Evolutionary conservation across 2,797 vertebrate genomes (phyloP).

Genomic region (Malacoctenus gilli): DNA sequence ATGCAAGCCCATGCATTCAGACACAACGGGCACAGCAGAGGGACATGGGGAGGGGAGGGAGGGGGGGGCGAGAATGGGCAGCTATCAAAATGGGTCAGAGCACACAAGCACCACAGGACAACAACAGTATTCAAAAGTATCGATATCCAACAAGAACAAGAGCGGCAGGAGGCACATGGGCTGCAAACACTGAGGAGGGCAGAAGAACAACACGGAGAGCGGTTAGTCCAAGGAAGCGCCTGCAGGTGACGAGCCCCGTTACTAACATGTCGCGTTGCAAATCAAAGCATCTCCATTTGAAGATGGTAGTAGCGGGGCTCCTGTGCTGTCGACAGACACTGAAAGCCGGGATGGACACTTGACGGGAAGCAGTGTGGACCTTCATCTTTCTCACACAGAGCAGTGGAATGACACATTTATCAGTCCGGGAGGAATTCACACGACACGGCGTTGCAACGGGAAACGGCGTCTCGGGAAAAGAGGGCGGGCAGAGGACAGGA

Average conservation of each 20-base stretch:
- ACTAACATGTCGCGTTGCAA: slow-evolving; percentile 60
- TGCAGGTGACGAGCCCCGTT: slow-evolving; percentile 54
- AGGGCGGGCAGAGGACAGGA: no score
- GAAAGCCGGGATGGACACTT: slow-evolving; percentile 54
- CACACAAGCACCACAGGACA: slow-evolving; percentile 78
- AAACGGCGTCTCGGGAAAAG: slow-evolving; percentile 24
- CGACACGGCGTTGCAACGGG: neutral
- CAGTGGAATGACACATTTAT: no score
- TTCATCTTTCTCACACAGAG: slow-evolving; percentile 20
- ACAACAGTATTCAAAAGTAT: slow-evolving; percentile 79
- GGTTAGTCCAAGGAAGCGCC: slow-evolving; percentile 70
- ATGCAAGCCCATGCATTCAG: slow-evolving; percentile 88
- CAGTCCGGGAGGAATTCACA: no score
- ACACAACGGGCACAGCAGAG: slow-evolving; percentile 83
- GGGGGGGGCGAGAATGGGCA: slow-evolving; percentile 78
- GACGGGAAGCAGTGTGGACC: slow-evolving; percentile 42
- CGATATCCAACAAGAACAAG: slow-evolving; percentile 74
- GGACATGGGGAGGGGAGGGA: slow-evolving; percentile 70
- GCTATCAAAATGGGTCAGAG: slow-evolving; percentile 83
- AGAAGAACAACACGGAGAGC: slow-evolving; percentile 76
- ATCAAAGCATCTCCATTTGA: slow-evolving; percentile 34
- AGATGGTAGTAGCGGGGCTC: slow-evolving; percentile 60
- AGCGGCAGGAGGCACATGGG: slow-evolving; percentile 68
- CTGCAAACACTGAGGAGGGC: slow-evolving; percentile 74
- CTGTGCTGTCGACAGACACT: slow-evolving; percentile 46